Evolutionary conservation across 2,113 vertebrate species (phyloP).

Genomic region (Porphyrio hochstetteri): DNA sequence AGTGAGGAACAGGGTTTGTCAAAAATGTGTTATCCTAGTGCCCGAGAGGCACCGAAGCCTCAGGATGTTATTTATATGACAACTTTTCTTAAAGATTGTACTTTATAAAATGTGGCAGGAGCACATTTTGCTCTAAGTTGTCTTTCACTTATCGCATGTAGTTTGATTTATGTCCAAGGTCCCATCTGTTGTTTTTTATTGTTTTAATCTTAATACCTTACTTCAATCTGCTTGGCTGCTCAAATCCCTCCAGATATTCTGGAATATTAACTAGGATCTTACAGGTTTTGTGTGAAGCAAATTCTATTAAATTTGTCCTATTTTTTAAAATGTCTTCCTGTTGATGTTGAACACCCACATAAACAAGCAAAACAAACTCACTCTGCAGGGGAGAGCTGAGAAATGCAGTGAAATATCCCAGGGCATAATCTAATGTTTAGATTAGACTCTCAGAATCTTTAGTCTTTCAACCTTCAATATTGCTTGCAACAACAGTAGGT

Average conservation of each 20-base stretch:
- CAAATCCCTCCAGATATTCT: constrained; percentile 21
- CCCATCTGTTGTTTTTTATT: constrained; percentile 53
- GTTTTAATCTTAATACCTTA: constrained; percentile 55
- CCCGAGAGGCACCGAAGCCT: background rate
- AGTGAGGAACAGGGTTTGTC: background rate
- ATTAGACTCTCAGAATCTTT: constrained; percentile 6
- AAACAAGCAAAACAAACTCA: constrained; percentile 47
- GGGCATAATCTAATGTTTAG: constrained; percentile 23
- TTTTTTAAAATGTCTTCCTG: background rate
- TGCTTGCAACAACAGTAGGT: background rate
- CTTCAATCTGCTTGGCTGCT: constrained; percentile 37
- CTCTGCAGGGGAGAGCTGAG: constrained; percentile 19
- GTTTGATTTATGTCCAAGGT: constrained; percentile 19
- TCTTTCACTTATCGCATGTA: background rate
- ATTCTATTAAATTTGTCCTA: constrained; percentile 24
- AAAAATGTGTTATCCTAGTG: background rate
- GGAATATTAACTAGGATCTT: constrained; percentile 26
- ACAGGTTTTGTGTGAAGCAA: constrained; percentile 11
- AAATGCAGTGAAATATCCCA: constrained; percentile 14
- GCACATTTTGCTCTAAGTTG: background rate
- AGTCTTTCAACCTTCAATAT: constrained; percentile 12
- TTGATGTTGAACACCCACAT: constrained; percentile 17
- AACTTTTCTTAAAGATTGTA: background rate
- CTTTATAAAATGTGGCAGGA: background rate
- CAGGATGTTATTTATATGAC: background rate